Evolutionary conservation across 2,113 vertebrate genomes (phyloP).

Genomic region (Nerophis lumbriciformis): DNA sequence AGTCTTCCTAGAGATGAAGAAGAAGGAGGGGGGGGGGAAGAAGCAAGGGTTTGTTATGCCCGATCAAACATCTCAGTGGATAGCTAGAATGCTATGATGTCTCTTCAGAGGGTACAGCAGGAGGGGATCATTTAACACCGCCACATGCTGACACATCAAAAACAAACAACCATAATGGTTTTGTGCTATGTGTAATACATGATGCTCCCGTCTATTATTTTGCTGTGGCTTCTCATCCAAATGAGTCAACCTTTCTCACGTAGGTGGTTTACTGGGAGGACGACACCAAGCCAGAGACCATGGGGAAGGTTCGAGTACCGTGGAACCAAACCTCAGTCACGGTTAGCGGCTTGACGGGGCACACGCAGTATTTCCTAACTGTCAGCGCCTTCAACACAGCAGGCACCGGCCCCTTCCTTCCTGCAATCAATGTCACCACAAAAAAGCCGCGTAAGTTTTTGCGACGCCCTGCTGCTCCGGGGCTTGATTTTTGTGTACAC

Average conservation of each 20-base stretch:
- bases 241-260: neutral
- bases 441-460: conserved; percentile 84
- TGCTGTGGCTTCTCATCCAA: neutral
- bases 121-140: conserved; percentile 15
- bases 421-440: conserved; percentile 87
- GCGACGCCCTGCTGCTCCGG: conserved; percentile 9
- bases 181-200: neutral
- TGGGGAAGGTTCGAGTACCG: conserved; percentile 80
- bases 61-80: conserved; percentile 21
- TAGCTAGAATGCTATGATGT: conserved; percentile 20
- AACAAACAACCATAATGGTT: conserved; percentile 5
- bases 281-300: conserved; percentile 83
- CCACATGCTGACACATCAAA: conserved; percentile 14
- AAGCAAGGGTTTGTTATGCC: conserved; percentile 14
- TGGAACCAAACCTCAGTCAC: conserved; percentile 82
- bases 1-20: neutral
- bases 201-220: conserved; percentile 5
- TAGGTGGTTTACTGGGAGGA: conserved; percentile 92
- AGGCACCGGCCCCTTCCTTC: conserved; percentile 84
- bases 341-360: conserved; percentile 80
- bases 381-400: conserved; percentile 94
- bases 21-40: neutral
- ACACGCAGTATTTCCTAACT: conserved; percentile 80
- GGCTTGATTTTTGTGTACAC: conserved; percentile 18
- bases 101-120: conserved; percentile 14